These are phyloP conservation scores for Achroia grisella DNA, from an alignment of 1,140 invertebrate species.

Conservation along the genomic window DNA sequence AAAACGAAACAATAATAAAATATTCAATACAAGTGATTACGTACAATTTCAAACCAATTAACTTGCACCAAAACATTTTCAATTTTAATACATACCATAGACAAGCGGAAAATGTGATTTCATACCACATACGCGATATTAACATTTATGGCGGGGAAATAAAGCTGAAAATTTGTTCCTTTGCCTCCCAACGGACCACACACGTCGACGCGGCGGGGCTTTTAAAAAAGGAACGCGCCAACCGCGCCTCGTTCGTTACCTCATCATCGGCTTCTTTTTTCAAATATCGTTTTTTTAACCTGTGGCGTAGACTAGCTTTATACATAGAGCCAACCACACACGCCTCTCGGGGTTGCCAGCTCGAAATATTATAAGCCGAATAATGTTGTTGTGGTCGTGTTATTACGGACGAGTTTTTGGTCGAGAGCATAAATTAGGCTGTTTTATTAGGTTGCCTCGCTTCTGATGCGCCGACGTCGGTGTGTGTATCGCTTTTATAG, in stretches of 20 bases:
- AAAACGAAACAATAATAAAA: constrained; percentile 7
- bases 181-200: constrained; percentile 37
- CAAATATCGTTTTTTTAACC: constrained; percentile 25
- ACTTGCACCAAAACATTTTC: constrained; percentile 14
- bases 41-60: constrained; percentile 36
- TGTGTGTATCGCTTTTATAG: constrained; percentile 33
- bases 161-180: constrained; percentile 9
- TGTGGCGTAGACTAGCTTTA: constrained; percentile 28
- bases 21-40: constrained; percentile 18
- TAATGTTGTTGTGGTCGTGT: constrained; percentile 51
- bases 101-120: constrained; percentile 12
- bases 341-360: constrained; percentile 30
- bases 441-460: constrained; percentile 45
- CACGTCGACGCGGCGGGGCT: constrained; percentile 43
- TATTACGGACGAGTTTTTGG: constrained; percentile 35
- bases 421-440: constrained; percentile 49
- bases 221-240: constrained; percentile 61
- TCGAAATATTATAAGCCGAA: constrained; percentile 34
- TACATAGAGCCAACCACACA: constrained; percentile 31
- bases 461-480: constrained; percentile 39
- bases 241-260: constrained; percentile 61
- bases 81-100: constrained; percentile 16
- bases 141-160: neutral
- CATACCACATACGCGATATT: constrained; percentile 14
- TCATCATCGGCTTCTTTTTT: constrained; percentile 57